Evolutionary conservation across 2,888 invertebrate genomes (phyloP), one percentile per base, ranked within the genome.

Genomic region (Parasteatoda lunata): DNA sequence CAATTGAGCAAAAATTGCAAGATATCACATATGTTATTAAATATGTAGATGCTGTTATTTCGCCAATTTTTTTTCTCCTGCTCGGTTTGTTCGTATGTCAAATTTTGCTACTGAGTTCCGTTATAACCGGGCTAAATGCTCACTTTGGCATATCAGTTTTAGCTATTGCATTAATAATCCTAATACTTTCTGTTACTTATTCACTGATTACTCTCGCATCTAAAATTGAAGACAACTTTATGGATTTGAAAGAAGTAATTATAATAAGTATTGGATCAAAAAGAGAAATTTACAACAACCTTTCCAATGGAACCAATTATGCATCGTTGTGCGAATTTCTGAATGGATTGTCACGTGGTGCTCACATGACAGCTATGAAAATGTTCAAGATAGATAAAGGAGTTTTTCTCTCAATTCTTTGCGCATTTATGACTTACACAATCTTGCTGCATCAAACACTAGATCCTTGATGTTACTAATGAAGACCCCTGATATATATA

Each of bases 331-430:
- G 8, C 15, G 64, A 79, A 47, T 49, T 79, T 15, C n/a, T 66
- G 45, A 59, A 64, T 7, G 9, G 52, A 3, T n/a, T 79, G 64
- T 48, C 65, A 4, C 54, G 47, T 3, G 64, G 15, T 4, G 45
- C 48, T 9, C 69, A 79, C n/a, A 77, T 84, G 78, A 84, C 84
- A 7, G 84, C 75, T 5, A 48, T 75, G 66, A 59, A 73, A n/a
- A 8, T 69, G 3, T 54, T 84, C 52, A 79, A 69, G 47, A 84
- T 84, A 9, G 69, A 70, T 7, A 84, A 73, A 69, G 51, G 68
- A 15, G 4, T 84, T 3, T 15, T 84, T 47, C 15, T 79, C 30
- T 66, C 84, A 13, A 9, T 64, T 13, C 0, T 84, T n/a, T 84
- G 78, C n/a, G 69, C 78, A 47, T 78, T 84, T 11, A 11, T 78